phyloP scores from a whole-genome alignment of 2,888 invertebrate species.

The Palloptera scutellata region DNA sequence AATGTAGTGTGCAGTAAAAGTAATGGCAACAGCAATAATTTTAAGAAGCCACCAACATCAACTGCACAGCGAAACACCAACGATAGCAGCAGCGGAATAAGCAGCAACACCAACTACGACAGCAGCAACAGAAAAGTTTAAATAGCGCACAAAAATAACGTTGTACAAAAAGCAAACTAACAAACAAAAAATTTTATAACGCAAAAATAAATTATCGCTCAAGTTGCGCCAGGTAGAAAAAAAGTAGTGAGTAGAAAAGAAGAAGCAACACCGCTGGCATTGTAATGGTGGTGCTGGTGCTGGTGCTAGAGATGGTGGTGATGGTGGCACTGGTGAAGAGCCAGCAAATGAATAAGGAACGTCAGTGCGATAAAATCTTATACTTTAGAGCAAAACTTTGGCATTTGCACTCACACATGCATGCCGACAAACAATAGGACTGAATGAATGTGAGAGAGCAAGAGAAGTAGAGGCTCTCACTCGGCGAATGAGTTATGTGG shows the following conservation, averaged over 20 bases:
- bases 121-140: constrained; percentile 8
- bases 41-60: not conserved
- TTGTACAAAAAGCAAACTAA: not conserved
- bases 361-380: constrained; percentile 24
- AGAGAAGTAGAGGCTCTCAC: not conserved
- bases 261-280: not conserved
- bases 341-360: constrained; percentile 23
- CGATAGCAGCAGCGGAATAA: not conserved
- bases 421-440: not conserved
- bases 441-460: no score
- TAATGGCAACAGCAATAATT: no score
- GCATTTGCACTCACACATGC: constrained; percentile 15
- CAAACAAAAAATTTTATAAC: constrained; percentile 12
- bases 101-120: not conserved
- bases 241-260: not conserved
- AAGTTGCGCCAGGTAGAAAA: constrained; percentile 14
- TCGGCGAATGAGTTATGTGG: not conserved
- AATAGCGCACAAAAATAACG: not conserved
- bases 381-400: constrained; percentile 29
- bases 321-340: no score
- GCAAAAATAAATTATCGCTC: constrained; percentile 26
- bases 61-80: constrained; percentile 7
- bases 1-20: no score
- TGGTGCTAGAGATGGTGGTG: no score
- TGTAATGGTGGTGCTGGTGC: no score